A percentile compares a stretch with the other conserved stretches of the same genome.
Conservation (phyloP, 1,140 invertebrate genomes). For the Mylabris phalerata region DNA sequence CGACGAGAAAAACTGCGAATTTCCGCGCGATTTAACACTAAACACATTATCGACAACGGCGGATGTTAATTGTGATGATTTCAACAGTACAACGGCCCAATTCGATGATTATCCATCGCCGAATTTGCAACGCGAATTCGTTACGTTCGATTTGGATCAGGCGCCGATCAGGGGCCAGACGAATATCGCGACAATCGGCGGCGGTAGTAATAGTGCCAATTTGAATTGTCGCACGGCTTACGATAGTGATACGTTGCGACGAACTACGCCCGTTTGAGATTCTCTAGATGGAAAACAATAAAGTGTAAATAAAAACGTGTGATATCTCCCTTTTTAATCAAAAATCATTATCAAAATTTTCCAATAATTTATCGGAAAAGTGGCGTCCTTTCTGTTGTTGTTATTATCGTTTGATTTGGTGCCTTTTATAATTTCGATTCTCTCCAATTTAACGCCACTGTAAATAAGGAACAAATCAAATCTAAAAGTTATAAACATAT, state of each 20-base stretch:
- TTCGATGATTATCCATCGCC: conserved; percentile 39
- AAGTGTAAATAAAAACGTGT: conserved; percentile 7
- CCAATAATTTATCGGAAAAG: conserved; percentile 1
- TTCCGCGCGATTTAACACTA: conserved; percentile 40
- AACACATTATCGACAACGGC: conserved; percentile 43
- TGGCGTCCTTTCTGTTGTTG: too few relatives aligned
- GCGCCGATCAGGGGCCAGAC: conserved; percentile 36
- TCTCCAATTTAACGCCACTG: too few relatives aligned
- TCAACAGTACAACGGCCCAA: conserved; percentile 21
- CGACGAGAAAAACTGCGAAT: conserved; percentile 19
- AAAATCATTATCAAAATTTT: conserved; percentile 4
- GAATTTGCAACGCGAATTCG: conserved; percentile 39
- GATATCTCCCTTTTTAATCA: conserved; percentile 11
- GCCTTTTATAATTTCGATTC: too few relatives aligned
- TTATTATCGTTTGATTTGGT: too few relatives aligned
- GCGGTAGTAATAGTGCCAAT: background rate
- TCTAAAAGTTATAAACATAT: too few relatives aligned
- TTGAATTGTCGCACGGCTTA: conserved; percentile 24
- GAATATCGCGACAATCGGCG: conserved; percentile 14
- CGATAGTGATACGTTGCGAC: conserved; percentile 36
- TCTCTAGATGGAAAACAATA: background rate
- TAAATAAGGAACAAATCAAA: too few relatives aligned
- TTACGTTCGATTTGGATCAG: conserved; percentile 42
- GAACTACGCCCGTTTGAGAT: conserved; percentile 44
- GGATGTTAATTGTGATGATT: conserved; percentile 38